Base-by-base conservation (phyloP, 1,140 invertebrate genomes). In the Psix sp. region DNA sequence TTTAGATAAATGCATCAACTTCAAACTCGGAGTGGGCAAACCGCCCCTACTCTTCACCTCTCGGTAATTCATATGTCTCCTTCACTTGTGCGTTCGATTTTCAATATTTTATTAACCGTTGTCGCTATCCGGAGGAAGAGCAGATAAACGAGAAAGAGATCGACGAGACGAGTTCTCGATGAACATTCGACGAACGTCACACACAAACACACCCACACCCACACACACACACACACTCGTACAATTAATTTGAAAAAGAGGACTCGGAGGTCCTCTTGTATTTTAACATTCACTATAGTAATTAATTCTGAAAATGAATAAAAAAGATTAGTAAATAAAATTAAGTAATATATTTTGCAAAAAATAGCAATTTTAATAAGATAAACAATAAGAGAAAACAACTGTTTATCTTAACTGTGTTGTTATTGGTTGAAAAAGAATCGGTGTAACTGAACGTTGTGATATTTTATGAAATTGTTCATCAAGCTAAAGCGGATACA, bases 1-100 rank as follows among this genome's bases (percentile, higher is more conserved):
- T 6, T 56, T 89, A 36, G 86, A 89, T 54, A 84, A 85, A 45
- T 89, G 87, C 40, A 65, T 88, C 11, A 73, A 88, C 4, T 90
- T 87, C 70, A 84, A 86, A 57, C 72, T 82, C 0, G 87, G 87
- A 1, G 65, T 86, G 3, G 77, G 80, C 16, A 71, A 85, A 3
- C 82, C 88, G 5, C 88, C 87, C 5, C 46, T 89, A 11, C 77
- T 89, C 13, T 89, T 84, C 59, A 75, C 66, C 7, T 40, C 65
- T 11, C 71, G 77, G 82, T 84, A 79, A 71, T 31, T n/a, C n/a
- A n/a, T n/a, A n/a, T n/a, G n/a, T n/a, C n/a, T n/a, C n/a, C n/a
- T n/a, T n/a, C n/a, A n/a, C n/a, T n/a, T n/a, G n/a, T n/a, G n/a
- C n/a, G n/a, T n/a, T n/a, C n/a, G n/a, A n/a, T n/a, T n/a, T n/a